Conservation (phyloP, 2,113 vertebrate genomes). For the Echinops telfairi region DNA sequence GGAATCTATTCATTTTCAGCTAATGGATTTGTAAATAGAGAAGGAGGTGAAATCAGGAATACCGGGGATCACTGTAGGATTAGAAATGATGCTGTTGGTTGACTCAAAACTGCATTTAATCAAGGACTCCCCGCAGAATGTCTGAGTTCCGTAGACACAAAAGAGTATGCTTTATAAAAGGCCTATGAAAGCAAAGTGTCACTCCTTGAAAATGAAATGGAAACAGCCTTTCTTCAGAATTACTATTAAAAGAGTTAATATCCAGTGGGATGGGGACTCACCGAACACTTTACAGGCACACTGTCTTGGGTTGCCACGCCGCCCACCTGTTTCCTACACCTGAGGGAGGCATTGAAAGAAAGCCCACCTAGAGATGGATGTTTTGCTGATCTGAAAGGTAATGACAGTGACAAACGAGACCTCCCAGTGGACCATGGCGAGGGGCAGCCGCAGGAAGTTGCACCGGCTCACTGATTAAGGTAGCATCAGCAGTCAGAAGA, state of each 20-base stretch:
- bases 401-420: slow-evolving; percentile 75
- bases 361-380: slow-evolving; percentile 43
- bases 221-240: slow-evolving; percentile 26
- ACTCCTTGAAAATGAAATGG: slow-evolving; percentile 35
- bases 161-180: background rate
- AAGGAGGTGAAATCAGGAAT: background rate
- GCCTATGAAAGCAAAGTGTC: slow-evolving; percentile 27
- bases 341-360: background rate
- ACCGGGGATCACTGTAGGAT: background rate
- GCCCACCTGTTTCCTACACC: background rate
- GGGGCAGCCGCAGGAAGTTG: slow-evolving; percentile 69
- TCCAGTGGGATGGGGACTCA: background rate
- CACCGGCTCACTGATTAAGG: slow-evolving; percentile 69
- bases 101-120: background rate
- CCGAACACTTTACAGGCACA: background rate
- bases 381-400: slow-evolving; percentile 72
- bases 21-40: background rate
- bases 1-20: background rate
- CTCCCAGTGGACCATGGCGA: slow-evolving; percentile 65
- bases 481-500: slow-evolving; percentile 68
- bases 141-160: background rate
- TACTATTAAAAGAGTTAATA: background rate
- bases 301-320: background rate
- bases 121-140: background rate
- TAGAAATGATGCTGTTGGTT: background rate